Percentiles rank a stretch among this genome's conserved stretches.
Conservation (phyloP, 2,888 invertebrate species). For the Panorpa germanica region DNA sequence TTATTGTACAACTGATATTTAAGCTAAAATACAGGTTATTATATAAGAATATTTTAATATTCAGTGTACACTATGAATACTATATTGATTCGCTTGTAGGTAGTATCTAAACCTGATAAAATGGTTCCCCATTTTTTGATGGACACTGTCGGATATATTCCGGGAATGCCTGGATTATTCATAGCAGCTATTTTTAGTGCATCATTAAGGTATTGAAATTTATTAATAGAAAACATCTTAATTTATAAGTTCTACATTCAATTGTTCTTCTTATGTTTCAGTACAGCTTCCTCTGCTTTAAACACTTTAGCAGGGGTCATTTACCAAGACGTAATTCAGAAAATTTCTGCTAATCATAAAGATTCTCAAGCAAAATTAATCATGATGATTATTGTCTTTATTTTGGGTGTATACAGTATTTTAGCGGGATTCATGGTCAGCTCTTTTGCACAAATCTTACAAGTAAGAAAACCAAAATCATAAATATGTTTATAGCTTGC, state of each 20-base stretch:
- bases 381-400: constrained; percentile 25
- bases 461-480: too few relatives aligned
- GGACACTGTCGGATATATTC: constrained; percentile 27
- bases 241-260: too few relatives aligned
- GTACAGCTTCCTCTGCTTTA: constrained; percentile 34
- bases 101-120: constrained; percentile 25
- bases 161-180: constrained; percentile 38
- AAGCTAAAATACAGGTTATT: too few relatives aligned
- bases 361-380: constrained; percentile 27
- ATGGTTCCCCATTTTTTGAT: constrained; percentile 35
- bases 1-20: too few relatives aligned
- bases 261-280: too few relatives aligned
- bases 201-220: constrained; percentile 24
- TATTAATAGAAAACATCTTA: neutral
- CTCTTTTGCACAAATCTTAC: constrained; percentile 28
- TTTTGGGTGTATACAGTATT: constrained; percentile 37
- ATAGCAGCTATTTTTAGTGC: constrained; percentile 41
- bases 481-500: too few relatives aligned
- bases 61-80: too few relatives aligned
- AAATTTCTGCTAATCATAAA: constrained; percentile 17
- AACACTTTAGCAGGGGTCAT: constrained; percentile 33
- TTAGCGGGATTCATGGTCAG: constrained; percentile 26
- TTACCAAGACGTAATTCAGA: constrained; percentile 32
- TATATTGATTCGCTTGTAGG: constrained; percentile 11
- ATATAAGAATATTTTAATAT: too few relatives aligned